These are phyloP conservation scores for Conomelus anceps DNA, from an alignment of 2,888 invertebrate species.

Conservation along the genomic window DNA sequence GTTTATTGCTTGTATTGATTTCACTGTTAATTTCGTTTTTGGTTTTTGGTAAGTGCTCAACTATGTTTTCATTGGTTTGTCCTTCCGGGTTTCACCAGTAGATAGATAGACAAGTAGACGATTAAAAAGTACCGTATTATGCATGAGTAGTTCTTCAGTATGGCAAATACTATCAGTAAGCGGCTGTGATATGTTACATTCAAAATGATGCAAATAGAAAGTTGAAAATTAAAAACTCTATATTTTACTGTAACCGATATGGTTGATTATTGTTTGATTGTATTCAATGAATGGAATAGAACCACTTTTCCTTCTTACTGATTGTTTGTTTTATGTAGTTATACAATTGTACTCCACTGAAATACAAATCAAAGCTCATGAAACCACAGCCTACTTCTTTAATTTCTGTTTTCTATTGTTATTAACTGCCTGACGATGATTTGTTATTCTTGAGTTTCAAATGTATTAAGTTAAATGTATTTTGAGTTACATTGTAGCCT, in stretches of 20 bases:
- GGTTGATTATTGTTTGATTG: not conserved
- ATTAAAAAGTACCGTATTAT: not conserved
- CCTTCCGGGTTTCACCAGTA: not conserved
- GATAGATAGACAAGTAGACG: not conserved
- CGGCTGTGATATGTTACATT: not conserved
- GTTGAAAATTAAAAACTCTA: not conserved
- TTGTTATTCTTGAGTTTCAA: too few relatives aligned
- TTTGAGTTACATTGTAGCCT: too few relatives aligned
- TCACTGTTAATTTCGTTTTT: constrained; percentile 20
- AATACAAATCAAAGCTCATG: too few relatives aligned
- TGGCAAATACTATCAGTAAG: too few relatives aligned
- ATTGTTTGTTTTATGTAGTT: not conserved
- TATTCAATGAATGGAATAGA: not conserved
- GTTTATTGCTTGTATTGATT: not conserved
- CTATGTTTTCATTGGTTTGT: constrained; percentile 20
- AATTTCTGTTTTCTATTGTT: too few relatives aligned
- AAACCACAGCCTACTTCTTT: too few relatives aligned
- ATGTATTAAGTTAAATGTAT: too few relatives aligned
- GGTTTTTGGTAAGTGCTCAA: constrained; percentile 22
- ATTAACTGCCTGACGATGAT: too few relatives aligned
- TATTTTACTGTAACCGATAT: not conserved
- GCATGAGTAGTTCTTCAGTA: not conserved
- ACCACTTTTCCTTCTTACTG: not conserved
- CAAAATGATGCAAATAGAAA: not conserved
- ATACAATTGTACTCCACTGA: too few relatives aligned